Evolutionary conservation across 2,113 vertebrate genomes (phyloP).

Genomic region (Pardalotus punctatus): DNA sequence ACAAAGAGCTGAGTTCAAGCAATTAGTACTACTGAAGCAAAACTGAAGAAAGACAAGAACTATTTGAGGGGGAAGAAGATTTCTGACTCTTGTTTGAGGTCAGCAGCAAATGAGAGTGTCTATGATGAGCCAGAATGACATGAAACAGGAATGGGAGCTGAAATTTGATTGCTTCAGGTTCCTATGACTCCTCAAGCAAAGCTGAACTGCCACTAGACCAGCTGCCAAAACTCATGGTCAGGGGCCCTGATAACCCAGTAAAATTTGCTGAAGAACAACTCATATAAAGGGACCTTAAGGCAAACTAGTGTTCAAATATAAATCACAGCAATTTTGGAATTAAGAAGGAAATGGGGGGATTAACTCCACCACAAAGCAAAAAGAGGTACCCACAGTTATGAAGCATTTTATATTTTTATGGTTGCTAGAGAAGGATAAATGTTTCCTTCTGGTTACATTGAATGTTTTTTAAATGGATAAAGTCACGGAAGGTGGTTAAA

Average conservation of each 20-base stretch:
- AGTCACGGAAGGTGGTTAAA: neutral
- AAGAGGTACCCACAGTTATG: neutral
- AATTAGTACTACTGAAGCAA: neutral
- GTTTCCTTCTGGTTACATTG: neutral
- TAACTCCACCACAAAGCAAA: neutral
- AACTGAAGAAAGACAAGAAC: neutral
- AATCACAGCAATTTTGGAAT: neutral
- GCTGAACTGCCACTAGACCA: neutral
- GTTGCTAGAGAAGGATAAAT: neutral
- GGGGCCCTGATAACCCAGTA: neutral
- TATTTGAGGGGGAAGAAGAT: neutral
- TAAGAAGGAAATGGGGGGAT: neutral
- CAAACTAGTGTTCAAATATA: neutral
- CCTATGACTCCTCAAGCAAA: neutral
- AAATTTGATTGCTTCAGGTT: neutral
- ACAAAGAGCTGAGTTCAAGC: neutral
- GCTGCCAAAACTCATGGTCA: neutral
- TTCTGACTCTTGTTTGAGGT: neutral
- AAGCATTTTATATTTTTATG: neutral
- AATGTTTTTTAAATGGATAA: neutral
- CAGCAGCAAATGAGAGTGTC: neutral
- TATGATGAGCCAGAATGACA: neutral
- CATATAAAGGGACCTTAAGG: neutral
- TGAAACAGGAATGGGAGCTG: neutral
- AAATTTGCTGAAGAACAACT: neutral